Evolutionary conservation across 2,888 invertebrate genomes (phyloP), one percentile per base, ranked within the genome.

Genomic region (Epiblema foenella): DNA sequence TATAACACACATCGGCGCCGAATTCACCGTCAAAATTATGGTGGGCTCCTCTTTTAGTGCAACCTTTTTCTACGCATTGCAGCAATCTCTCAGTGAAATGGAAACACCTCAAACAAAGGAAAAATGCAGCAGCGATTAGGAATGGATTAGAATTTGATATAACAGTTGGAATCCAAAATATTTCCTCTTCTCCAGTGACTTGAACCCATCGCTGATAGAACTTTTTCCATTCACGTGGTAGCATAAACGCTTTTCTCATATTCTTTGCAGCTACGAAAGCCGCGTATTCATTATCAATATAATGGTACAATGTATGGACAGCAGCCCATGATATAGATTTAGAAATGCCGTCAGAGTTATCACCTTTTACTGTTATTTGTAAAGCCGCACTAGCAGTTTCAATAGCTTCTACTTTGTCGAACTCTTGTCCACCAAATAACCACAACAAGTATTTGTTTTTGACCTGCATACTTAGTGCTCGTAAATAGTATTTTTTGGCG

Each of bases 291-390:
- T 89, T 83, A 1, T 78, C 78, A 58, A 82, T 80, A 58, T 73
- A 81, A 74, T 93, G 93, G 75, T 90, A 76, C 59, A 89, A 77
- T 20, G 89, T 80, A 75, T 93, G 93, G 63, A 93, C 74, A 1
- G 90, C 91, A 9, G 91, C 93, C 90, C 90, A 93, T 9, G 89
- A 90, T 60, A 93, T 89, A 1, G 89, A 83, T 75, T 85, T 88
- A n/a, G 86, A 82, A 46, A 85, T 88, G 2, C 91, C 91, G 69
- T 92, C 90, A 29, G 90, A 89, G 60, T 78, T 78, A 68, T 90
- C 87, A 10, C 91, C 89, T 75, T 87, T 91, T 1, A 87, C 86
- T 18, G 91, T 87, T 62, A 93, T 85, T n/a, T 84, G 85, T 68
- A 93, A 83, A 24, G 92, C 91, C 58, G 89, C 88, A 24, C 80